Conservation (phyloP, 2,888 invertebrate genomes). For the Xylocampa areola region DNA sequence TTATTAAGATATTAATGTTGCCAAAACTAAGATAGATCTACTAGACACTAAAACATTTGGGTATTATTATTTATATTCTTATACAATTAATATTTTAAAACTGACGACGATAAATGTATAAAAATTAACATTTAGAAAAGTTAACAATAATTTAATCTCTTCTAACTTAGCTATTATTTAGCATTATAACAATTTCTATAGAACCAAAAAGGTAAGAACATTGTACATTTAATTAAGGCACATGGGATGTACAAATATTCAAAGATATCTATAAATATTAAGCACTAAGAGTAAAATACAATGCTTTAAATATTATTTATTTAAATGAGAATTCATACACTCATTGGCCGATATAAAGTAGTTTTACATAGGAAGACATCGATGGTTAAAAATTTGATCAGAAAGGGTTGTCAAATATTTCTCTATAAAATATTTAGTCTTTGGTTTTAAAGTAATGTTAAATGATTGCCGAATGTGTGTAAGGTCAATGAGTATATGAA, state of each 20-base stretch:
- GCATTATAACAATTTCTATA: constrained; percentile 83
- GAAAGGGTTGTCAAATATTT: constrained; percentile 73
- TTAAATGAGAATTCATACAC: constrained; percentile 74
- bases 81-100: constrained; percentile 62
- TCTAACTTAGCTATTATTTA: constrained; percentile 84
- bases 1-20: constrained; percentile 67
- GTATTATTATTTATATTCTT: constrained; percentile 64
- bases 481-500: constrained; percentile 81
- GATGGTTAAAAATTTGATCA: constrained; percentile 64
- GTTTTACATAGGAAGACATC: constrained; percentile 77
- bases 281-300: constrained; percentile 84
- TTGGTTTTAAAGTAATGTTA: constrained; percentile 82
- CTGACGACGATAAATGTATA: constrained; percentile 70
- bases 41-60: constrained; percentile 68
- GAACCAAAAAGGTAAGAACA: constrained; percentile 83
- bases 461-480: constrained; percentile 75
- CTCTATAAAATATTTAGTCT: constrained; percentile 77
- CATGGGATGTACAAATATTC: constrained; percentile 81
- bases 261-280: constrained; percentile 83
- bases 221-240: constrained; percentile 88
- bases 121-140: constrained; percentile 87
- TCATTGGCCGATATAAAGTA: constrained; percentile 71
- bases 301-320: constrained; percentile 76
- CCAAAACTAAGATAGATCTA: constrained; percentile 69
- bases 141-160: constrained; percentile 90